Evolutionary conservation across 2,797 vertebrate genomes (phyloP).

Genomic region (Loriculus beryllinus): DNA sequence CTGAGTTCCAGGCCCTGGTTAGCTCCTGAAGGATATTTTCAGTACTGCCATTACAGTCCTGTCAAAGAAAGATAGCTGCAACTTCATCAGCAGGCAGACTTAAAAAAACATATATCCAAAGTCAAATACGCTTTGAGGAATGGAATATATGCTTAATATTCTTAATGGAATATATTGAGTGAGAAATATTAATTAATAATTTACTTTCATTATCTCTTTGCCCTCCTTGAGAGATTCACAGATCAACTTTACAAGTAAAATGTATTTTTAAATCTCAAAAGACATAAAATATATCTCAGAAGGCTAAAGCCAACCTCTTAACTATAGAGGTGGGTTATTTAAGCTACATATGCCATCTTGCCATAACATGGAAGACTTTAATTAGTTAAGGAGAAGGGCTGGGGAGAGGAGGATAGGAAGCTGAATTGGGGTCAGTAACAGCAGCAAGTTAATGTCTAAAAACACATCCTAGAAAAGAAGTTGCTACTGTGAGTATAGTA

Average conservation of each 20-base stretch:
- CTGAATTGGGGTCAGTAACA: not conserved
- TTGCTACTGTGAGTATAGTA: not conserved
- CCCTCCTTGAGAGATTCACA: slow-evolving; percentile 9
- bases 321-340: slow-evolving; percentile 25
- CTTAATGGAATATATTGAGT: not conserved
- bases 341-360: slow-evolving; percentile 20
- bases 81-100: not conserved
- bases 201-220: slow-evolving; percentile 32
- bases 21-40: not conserved
- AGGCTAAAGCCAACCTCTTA: slow-evolving; percentile 31
- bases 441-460: not conserved
- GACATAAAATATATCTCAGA: slow-evolving; percentile 20
- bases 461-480: not conserved
- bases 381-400: not conserved
- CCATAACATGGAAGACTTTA: slow-evolving; percentile 43
- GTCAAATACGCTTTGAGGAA: not conserved
- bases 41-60: not conserved
- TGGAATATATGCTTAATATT: not conserved
- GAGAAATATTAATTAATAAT: slow-evolving; percentile 32
- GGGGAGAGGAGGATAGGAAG: not conserved
- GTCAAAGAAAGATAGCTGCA: not conserved
- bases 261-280: slow-evolving; percentile 19
- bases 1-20: not conserved
- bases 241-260: not conserved
- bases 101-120: not conserved